A percentile compares a stretch with the other conserved stretches of the same genome.
Conservation (phyloP, 2,113 vertebrate genomes). For the Sander lucioperca region DNA sequence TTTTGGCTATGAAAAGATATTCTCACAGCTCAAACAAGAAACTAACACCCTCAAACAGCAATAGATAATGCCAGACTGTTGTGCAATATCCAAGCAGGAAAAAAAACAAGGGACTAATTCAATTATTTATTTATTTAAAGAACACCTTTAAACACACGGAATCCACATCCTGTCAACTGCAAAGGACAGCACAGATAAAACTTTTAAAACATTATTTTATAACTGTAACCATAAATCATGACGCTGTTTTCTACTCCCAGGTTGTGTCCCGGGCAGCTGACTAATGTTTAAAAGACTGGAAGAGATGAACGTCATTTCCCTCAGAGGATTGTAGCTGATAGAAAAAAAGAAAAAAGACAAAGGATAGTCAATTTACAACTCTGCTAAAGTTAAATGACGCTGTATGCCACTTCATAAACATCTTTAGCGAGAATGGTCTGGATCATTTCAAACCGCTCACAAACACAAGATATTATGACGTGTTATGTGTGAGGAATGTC, state of each 20-base stretch:
- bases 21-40: not conserved
- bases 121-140: not conserved
- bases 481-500: too few relatives aligned
- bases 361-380: too few relatives aligned
- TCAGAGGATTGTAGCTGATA: not conserved
- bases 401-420: not conserved
- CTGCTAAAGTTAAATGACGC: too few relatives aligned
- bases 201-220: not conserved
- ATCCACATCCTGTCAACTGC: not conserved
- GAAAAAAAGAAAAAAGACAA: not conserved
- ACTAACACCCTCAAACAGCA: not conserved
- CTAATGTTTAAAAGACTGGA: conserved; percentile 15
- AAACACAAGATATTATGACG: not conserved
- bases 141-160: not conserved
- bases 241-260: not conserved
- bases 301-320: not conserved
- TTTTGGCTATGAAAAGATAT: not conserved
- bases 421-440: not conserved
- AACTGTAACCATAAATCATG: not conserved
- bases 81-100: too few relatives aligned
- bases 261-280: not conserved
- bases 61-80: not conserved
- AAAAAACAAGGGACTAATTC: not conserved
- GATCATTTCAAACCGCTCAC: not conserved
- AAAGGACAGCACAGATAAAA: too few relatives aligned